Evolutionary conservation across 2,113 vertebrate species (phyloP).

Genomic region (Siniperca chuatsi): DNA sequence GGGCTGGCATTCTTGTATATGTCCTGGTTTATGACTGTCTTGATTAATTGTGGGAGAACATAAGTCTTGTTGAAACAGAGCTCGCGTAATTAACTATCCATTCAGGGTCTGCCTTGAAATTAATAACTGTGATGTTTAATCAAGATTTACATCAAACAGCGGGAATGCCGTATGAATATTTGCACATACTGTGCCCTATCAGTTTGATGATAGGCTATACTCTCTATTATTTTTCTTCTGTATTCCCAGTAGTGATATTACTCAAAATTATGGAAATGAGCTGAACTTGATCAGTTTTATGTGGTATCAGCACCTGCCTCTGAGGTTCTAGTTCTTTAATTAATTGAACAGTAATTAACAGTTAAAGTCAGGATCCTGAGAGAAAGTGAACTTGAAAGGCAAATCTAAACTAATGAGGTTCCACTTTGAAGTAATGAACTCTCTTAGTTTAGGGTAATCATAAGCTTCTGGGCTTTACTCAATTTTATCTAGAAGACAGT

Average conservation of each 20-base stretch:
- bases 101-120: conserved; percentile 74
- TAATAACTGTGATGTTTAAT: conserved; percentile 81
- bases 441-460: conserved; percentile 73
- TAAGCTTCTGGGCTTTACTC: conserved; percentile 66
- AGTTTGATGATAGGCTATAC: conserved; percentile 38
- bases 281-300: conserved; percentile 64
- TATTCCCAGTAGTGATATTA: conserved; percentile 65
- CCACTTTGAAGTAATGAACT: conserved; percentile 80
- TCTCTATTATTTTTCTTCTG: conserved; percentile 49
- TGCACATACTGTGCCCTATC: conserved; percentile 60
- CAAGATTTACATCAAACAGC: conserved; percentile 79
- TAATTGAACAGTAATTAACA: conserved; percentile 80
- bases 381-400: conserved; percentile 80
- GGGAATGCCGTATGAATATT: conserved; percentile 66
- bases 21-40: conserved; percentile 67
- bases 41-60: conserved; percentile 72
- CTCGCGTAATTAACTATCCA: conserved; percentile 77
- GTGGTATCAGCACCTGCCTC: conserved; percentile 75
- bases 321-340: conserved; percentile 74
- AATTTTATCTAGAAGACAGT: conserved; percentile 59
- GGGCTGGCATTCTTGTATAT: conserved; percentile 40
- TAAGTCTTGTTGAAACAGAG: conserved; percentile 74
- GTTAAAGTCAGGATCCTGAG: conserved; percentile 73
- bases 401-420: conserved; percentile 81
- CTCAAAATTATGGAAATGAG: conserved; percentile 70